Base-by-base conservation (phyloP, 2,113 vertebrate species). In the Alaudala cheleensis region DNA sequence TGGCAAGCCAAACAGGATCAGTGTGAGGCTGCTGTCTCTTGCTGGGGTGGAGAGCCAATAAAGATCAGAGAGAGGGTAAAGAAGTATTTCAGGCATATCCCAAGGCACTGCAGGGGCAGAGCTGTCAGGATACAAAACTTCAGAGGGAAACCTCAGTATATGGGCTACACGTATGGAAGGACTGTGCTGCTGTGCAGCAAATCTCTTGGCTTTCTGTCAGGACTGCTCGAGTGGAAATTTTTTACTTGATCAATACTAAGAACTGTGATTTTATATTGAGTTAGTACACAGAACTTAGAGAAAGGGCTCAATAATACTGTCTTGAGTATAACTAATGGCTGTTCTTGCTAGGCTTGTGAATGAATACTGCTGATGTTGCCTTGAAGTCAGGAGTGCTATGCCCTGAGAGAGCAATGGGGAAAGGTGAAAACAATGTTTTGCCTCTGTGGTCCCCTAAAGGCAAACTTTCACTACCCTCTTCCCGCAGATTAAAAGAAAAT, bases 91-190 rank as follows among this genome's bases (percentile, higher is more conserved):
- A 60, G 57, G n/a, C 11, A 29, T 49, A 54, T 88, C 64, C 65
- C 45, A 72, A 44, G 31, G 34, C 13, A 81, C 14, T 17, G 9
- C 14, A 33, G 6, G 8, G 24, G 4, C 45, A 25, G 13, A 69
- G 31, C 10, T 91, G 31, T 45, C 69, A 50, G 50, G 51, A 17
- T 44, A 33, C 14, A 67, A 60, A 79, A 40, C 72, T 69, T 37
- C 23, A 81, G 45, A 76, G 72, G 72, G 20, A 26, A 87, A 49
- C 14, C 22, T 80, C 40, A 53, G 29, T 60, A 2, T 23, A 9
- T 22, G 15, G 15, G 20, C 40, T 84, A 16, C 15, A 9, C 0
- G 0, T 22, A 53, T 0, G 5, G 70, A 80, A 57, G 44, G 12
- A 34, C 17, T n/a, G 8, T 56, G 51, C 34, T 78, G 84, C 69